Evolutionary conservation across 2,113 vertebrate species (phyloP).

Genomic region (Pedionomus torquatus): DNA sequence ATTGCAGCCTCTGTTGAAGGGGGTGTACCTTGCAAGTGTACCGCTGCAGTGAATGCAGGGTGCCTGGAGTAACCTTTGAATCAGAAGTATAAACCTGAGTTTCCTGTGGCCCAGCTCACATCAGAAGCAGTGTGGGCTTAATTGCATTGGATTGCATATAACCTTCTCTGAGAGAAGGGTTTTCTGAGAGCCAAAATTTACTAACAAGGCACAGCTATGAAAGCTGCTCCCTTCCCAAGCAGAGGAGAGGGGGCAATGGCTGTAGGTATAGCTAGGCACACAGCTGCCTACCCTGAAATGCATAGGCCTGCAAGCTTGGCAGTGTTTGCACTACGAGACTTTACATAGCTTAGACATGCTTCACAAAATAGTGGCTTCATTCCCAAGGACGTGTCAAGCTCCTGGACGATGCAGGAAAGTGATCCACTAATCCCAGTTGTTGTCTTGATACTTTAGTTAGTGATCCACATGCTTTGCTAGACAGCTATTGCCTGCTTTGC

Average conservation of each 20-base stretch:
- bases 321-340: not conserved
- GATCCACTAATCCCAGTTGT: not conserved
- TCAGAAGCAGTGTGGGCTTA: not conserved
- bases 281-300: not conserved
- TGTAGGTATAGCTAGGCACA: not conserved
- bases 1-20: not conserved
- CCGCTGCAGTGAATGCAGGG: not conserved
- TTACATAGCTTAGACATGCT: not conserved
- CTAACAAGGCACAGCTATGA: not conserved
- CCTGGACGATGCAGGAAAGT: not conserved
- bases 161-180: not conserved
- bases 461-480: not conserved
- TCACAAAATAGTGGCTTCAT: not conserved
- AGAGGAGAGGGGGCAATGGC: not conserved
- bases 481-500: not conserved
- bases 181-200: not conserved
- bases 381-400: not conserved
- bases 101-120: not conserved
- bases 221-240: not conserved
- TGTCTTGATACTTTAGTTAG: not conserved
- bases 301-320: accelerated
- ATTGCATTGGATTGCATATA: not conserved
- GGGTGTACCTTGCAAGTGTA: not conserved
- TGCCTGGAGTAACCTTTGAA: not conserved
- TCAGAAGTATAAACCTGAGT: too few species aligned